These are phyloP conservation scores for Anastatus disparis DNA, from an alignment of 1,140 invertebrate genomes.

Conservation along the genomic window DNA sequence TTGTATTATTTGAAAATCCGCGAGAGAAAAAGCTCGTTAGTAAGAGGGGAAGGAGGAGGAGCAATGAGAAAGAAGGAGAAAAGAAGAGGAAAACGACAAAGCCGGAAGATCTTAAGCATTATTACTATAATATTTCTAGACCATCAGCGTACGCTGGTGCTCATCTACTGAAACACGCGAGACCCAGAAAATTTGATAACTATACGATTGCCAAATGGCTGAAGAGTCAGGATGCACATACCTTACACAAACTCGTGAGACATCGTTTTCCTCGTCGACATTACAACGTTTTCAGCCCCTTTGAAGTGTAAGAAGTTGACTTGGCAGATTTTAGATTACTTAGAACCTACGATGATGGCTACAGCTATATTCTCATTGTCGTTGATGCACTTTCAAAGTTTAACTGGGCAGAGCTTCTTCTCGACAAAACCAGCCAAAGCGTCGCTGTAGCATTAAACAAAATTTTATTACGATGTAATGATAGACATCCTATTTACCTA, in stretches of 20 bases:
- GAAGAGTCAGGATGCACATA: not conserved
- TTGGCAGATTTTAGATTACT: conserved; percentile 52
- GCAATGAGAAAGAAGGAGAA: no score
- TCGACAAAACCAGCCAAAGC: conserved; percentile 49
- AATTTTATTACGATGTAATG: conserved; percentile 22
- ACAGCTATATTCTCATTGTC: conserved; percentile 55
- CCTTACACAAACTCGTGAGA: conserved; percentile 9
- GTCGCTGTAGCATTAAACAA: no score
- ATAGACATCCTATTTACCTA: not conserved
- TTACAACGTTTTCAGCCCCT: conserved; percentile 46
- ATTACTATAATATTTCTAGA: no score
- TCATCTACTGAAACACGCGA: no score
- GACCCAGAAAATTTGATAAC: no score
- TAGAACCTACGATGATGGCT: conserved; percentile 50
- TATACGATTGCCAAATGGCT: no score
- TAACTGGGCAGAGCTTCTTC: conserved; percentile 53
- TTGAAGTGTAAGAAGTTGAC: conserved; percentile 60
- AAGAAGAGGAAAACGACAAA: no score
- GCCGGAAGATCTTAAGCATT: no score
- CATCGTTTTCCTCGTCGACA: conserved; percentile 46
- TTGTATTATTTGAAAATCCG: no score
- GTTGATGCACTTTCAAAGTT: conserved; percentile 60
- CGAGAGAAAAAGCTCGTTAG: no score
- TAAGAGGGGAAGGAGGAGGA: no score
- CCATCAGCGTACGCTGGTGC: no score